Percentiles rank a stretch among this genome's conserved stretches.
Conservation (phyloP, 1,140 invertebrate species). For the Pseudobourletiella spinata region DNA sequence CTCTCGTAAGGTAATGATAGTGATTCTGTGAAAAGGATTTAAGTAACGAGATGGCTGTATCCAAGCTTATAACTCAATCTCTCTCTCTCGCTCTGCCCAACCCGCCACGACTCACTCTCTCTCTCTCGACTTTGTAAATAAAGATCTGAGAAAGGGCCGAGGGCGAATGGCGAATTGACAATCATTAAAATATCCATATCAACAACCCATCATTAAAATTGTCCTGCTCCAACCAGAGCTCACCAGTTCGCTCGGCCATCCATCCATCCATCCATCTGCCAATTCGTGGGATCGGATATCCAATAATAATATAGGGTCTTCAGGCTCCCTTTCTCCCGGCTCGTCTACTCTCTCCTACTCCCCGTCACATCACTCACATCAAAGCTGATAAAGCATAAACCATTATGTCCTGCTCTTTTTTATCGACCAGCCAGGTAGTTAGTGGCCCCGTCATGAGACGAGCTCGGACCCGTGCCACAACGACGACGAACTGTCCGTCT, state of each 20-base stretch:
- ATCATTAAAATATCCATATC: conserved; percentile 36
- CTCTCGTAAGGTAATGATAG: too few species aligned
- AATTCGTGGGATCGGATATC: conserved; percentile 10
- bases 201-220: conserved; percentile 37
- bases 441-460: neutral
- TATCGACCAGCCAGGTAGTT: neutral
- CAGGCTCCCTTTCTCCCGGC: neutral
- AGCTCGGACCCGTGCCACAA: too few species aligned
- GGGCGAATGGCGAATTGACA: conserved; percentile 33
- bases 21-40: conserved; percentile 12
- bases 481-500: too few species aligned
- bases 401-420: neutral
- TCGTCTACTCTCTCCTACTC: conserved; percentile 3
- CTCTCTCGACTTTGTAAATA: conserved; percentile 32
- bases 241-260: neutral
- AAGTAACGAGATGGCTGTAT: conserved; percentile 27
- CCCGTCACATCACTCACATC: conserved; percentile 14
- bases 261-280: neutral
- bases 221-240: conserved; percentile 16
- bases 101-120: neutral
- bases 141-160: conserved; percentile 34
- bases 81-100: too few species aligned
- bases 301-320: conserved; percentile 16
- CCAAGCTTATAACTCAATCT: neutral
- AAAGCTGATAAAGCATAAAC: conserved; percentile 26